Evolutionary conservation across 2,113 vertebrate species (phyloP).

Genomic region (Ameiurus melas): DNA sequence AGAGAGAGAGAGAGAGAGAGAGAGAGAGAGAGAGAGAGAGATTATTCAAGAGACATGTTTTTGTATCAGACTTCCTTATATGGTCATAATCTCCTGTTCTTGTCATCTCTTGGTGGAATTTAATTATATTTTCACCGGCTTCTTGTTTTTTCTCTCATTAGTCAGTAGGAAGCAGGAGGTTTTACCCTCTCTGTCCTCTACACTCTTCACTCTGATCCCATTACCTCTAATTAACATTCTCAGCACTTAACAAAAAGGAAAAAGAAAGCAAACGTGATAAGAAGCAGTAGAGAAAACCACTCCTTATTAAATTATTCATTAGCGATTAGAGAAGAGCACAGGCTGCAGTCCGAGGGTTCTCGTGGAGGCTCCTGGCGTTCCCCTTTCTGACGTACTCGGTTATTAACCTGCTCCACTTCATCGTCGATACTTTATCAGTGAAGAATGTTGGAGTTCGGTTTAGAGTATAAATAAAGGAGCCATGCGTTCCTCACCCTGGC

Average conservation of each 20-base stretch:
- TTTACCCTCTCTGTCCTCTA: not conserved
- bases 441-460: not conserved
- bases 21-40: not conserved
- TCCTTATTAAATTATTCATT: no score
- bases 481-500: conserved; percentile 78
- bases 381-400: not conserved
- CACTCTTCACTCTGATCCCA: not conserved
- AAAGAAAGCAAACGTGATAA: no score
- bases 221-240: no score
- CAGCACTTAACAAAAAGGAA: no score
- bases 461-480: not conserved
- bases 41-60: not conserved
- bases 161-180: not conserved
- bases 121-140: not conserved
- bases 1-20: conserved; percentile 13
- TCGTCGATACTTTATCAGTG: not conserved
- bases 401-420: not conserved
- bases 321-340: not conserved
- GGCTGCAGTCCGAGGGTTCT: not conserved
- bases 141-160: not conserved
- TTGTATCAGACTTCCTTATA: not conserved
- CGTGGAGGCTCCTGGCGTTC: not conserved
- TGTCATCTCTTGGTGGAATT: not conserved
- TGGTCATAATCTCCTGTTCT: conserved; percentile 4
- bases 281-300: no score